Evolutionary conservation across 2,797 vertebrate species (phyloP).

Genomic region (Chaunax sp.): DNA sequence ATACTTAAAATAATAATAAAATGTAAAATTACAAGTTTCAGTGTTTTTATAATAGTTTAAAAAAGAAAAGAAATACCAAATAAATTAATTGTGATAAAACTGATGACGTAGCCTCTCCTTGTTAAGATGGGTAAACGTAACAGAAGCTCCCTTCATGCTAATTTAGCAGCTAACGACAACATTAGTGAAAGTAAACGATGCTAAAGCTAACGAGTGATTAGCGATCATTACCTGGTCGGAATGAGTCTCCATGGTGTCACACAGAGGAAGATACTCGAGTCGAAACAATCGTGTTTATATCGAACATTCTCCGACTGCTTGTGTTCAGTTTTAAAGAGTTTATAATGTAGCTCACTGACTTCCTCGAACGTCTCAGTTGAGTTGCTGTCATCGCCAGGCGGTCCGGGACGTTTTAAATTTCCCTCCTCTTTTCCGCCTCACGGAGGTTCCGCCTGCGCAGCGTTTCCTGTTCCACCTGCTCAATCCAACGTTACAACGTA

Average conservation of each 20-base stretch:
- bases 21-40: too few relatives aligned
- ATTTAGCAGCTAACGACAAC: neutral
- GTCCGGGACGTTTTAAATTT: slow-evolving; percentile 79
- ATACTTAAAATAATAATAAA: too few relatives aligned
- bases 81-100: too few relatives aligned
- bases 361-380: neutral
- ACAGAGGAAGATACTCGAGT: neutral
- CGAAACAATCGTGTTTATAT: neutral
- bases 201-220: slow-evolving; percentile 21
- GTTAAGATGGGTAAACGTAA: too few relatives aligned
- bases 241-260: slow-evolving; percentile 72
- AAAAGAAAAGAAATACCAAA: too few relatives aligned
- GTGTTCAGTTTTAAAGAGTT: neutral
- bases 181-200: slow-evolving; percentile 19
- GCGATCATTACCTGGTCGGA: slow-evolving; percentile 73
- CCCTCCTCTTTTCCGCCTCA: slow-evolving; percentile 72
- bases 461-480: neutral
- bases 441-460: slow-evolving; percentile 66
- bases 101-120: too few relatives aligned
- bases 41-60: too few relatives aligned
- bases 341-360: neutral
- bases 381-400: neutral
- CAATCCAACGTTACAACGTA: neutral
- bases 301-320: fast-evolving
- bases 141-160: too few relatives aligned